Base-by-base conservation (phyloP, 2,113 vertebrate species). In the Notothenia rossii region DNA sequence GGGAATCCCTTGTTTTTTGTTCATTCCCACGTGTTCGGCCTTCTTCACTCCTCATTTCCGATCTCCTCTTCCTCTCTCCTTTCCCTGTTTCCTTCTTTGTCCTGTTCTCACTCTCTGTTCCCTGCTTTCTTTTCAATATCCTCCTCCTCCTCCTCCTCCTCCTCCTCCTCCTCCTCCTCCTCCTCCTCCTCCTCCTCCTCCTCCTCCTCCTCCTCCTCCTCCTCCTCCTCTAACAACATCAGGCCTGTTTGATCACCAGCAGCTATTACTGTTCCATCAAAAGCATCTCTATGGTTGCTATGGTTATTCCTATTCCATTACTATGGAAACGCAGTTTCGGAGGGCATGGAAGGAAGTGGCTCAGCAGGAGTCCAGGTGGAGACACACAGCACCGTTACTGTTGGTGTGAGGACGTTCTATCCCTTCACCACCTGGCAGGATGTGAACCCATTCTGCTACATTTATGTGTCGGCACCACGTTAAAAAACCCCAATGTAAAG, bases 311-410 rank as follows among this genome's bases (percentile, higher is more conserved):
- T 85, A 86, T 72, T 84, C 79, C 66, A 85, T 87, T 73, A 77
- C 91, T 78, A 86, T 89, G 81, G 91, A 85, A 87, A 92, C 89
- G 9, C 61, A 18, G 79, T 79, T 72, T 86, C 69, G 2, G 70
- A 56, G 46, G 18, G 79, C 66, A 1, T 6, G 45, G 68, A 67
- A 86, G 82, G 82, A 85, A 25, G 81, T 71, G 75, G 64, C 83
- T 83, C 84, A 72, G 80, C 51, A 3, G 70, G 81, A 80, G 58
- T 60, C 56, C 85, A 84, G 77, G 77, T 82, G 75, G 77, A 83
- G 62, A 74, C 20, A 11, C 68, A 63, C 17, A 29, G 13, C 11
- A 59, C 13, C 29, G 43, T 11, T 3, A 14, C 46, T 36, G 15
- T 51, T 14, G 3, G 36, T 14, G n/a, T 43, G 25, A 72, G 46